Conservation (phyloP, 2,113 vertebrate species). For the Pseudorasbora parva region DNA sequence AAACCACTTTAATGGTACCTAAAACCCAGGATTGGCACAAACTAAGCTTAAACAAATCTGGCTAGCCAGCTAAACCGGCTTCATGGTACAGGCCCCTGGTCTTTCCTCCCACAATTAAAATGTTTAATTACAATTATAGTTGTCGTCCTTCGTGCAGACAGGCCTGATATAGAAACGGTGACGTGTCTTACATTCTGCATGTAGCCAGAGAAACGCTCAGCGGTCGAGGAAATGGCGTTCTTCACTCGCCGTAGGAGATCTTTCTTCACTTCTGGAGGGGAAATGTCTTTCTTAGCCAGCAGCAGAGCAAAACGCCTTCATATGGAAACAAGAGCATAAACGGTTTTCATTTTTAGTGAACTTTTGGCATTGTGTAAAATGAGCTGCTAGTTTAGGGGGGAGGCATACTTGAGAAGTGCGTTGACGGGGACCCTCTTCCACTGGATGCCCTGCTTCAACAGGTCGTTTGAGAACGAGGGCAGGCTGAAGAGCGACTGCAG, state of each 20-base stretch:
- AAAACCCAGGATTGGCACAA: too few species aligned
- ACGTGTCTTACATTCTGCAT: conserved; percentile 91
- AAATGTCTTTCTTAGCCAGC: conserved; percentile 93
- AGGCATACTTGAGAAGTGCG: conserved; percentile 87
- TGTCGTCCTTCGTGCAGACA: neutral
- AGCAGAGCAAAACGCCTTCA: conserved; percentile 93
- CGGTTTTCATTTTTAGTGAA: too few species aligned
- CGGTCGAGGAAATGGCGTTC: conserved; percentile 95
- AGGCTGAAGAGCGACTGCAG: conserved; percentile 97
- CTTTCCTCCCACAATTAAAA: too few species aligned
- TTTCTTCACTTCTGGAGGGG: conserved; percentile 93
- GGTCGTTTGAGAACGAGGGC: conserved; percentile 93
- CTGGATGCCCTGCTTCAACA: conserved; percentile 93
- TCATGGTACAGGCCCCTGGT: too few species aligned
- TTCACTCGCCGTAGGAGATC: conserved; percentile 96
- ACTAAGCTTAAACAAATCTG: too few species aligned
- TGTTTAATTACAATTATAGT: too few species aligned
- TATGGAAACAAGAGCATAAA: neutral
- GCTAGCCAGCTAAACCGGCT: too few species aligned
- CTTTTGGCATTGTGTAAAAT: neutral
- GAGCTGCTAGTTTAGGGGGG: neutral
- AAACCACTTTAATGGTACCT: too few species aligned
- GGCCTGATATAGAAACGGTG: neutral
- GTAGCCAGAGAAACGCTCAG: conserved; percentile 97
- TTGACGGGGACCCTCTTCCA: conserved; percentile 95